These are phyloP conservation scores for Sisor rabdophorus DNA, from an alignment of 2,113 vertebrate species.

Conservation along the genomic window DNA sequence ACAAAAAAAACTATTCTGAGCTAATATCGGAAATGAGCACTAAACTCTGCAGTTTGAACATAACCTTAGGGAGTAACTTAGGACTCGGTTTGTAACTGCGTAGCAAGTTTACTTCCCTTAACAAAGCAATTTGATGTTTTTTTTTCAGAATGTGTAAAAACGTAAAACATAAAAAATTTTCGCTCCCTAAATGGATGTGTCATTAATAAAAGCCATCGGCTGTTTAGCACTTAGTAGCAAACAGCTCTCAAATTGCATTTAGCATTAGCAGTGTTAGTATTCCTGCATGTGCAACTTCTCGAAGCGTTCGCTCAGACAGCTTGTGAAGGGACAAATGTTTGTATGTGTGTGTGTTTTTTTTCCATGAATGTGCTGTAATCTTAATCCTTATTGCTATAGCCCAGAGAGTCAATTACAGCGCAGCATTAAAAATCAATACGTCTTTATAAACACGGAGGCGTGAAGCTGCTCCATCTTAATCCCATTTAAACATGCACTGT, in stretches of 20 bases:
- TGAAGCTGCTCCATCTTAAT: constrained; percentile 64
- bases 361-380: constrained; percentile 34
- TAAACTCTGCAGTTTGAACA: no score
- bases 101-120: background rate
- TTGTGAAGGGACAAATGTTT: constrained; percentile 1
- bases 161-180: no score
- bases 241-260: background rate
- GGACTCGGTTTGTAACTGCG: background rate
- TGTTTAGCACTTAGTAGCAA: constrained; percentile 4
- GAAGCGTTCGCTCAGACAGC: background rate
- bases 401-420: constrained; percentile 60
- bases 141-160: background rate
- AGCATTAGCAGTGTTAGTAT: background rate
- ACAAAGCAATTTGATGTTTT: background rate
- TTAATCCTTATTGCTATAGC: constrained; percentile 57
- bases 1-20: no score
- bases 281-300: background rate
- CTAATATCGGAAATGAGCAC: no score
- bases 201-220: constrained; percentile 12
- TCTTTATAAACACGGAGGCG: constrained; percentile 60
- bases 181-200: background rate
- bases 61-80: background rate
- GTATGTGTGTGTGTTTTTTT: background rate
- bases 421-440: constrained; percentile 65
- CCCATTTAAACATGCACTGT: constrained; percentile 63